Evolutionary conservation across 2,113 vertebrate species (phyloP).

Genomic region (Notarius quadriscutis): DNA sequence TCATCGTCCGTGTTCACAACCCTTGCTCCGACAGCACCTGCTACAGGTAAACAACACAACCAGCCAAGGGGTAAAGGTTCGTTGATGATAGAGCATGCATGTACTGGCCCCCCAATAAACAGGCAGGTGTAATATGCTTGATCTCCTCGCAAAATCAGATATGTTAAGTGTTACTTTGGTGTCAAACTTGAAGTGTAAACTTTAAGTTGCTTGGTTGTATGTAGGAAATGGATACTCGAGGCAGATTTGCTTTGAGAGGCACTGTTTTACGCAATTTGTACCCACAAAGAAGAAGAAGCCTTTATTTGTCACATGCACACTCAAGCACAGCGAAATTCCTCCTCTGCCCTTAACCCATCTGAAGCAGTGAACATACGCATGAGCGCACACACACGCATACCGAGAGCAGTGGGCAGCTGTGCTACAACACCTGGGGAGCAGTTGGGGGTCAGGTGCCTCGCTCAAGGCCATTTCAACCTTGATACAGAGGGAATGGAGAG

Average conservation of each 20-base stretch:
- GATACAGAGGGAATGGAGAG: too few relatives aligned
- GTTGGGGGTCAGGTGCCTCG: too few relatives aligned
- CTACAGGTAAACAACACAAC: constrained; percentile 82
- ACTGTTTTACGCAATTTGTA: background rate
- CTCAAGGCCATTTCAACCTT: too few relatives aligned
- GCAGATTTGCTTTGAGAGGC: background rate
- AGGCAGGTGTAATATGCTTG: background rate
- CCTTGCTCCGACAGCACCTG: constrained; percentile 90
- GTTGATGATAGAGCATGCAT: background rate
- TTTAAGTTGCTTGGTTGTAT: background rate
- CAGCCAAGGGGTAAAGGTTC: background rate
- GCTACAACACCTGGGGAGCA: too few relatives aligned
- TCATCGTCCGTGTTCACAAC: constrained; percentile 85
- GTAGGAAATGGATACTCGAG: background rate
- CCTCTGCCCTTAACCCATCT: too few relatives aligned
- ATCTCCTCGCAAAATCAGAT: background rate
- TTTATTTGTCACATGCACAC: too few relatives aligned
- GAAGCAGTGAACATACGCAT: too few relatives aligned
- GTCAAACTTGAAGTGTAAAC: background rate
- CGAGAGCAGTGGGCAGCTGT: too few relatives aligned
- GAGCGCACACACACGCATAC: too few relatives aligned
- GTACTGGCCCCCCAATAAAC: background rate
- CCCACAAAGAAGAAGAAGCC: too few relatives aligned
- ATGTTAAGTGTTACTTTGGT: background rate
- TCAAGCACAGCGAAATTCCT: too few relatives aligned